Percentiles rank a stretch among this genome's conserved stretches.
phyloP scores from a whole-genome alignment of 2,113 vertebrate species.

The Melospiza georgiana region DNA sequence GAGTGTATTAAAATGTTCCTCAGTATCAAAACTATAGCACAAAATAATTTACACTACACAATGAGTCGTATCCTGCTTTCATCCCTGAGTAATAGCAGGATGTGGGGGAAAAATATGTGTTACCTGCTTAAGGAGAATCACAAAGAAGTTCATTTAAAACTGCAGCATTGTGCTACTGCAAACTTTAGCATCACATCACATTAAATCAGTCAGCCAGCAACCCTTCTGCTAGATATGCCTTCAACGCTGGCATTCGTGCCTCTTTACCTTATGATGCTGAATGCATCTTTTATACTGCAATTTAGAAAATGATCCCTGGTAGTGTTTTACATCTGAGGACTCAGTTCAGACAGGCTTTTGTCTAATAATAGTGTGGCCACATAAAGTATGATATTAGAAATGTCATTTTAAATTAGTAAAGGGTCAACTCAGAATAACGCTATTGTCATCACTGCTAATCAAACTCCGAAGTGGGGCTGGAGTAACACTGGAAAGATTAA shows the following conservation, averaged over 20 bases:
- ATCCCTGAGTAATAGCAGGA: background rate
- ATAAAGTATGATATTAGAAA: background rate
- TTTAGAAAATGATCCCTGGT: constrained; percentile 20
- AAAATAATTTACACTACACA: constrained; percentile 1
- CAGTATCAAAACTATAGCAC: background rate
- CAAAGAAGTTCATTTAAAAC: background rate
- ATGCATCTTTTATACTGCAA: background rate
- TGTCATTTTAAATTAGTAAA: constrained; percentile 2
- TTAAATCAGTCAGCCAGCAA: background rate
- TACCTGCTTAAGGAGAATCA: constrained; percentile 4
- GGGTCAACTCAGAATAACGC: background rate
- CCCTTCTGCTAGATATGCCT: background rate
- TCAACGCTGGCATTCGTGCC: background rate
- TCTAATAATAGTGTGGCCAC: background rate
- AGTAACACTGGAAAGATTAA: constrained; percentile 4
- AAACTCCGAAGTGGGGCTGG: background rate
- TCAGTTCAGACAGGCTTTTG: background rate
- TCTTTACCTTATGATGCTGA: background rate
- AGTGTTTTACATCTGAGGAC: background rate
- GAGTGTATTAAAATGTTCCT: background rate
- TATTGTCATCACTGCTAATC: constrained; percentile 33
- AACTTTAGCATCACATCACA: background rate
- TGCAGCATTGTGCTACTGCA: background rate
- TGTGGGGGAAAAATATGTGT: background rate
- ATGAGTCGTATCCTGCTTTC: background rate